These are phyloP conservation scores for Eudemis profundana DNA, from an alignment of 2,888 invertebrate species.

Conservation along the genomic window DNA sequence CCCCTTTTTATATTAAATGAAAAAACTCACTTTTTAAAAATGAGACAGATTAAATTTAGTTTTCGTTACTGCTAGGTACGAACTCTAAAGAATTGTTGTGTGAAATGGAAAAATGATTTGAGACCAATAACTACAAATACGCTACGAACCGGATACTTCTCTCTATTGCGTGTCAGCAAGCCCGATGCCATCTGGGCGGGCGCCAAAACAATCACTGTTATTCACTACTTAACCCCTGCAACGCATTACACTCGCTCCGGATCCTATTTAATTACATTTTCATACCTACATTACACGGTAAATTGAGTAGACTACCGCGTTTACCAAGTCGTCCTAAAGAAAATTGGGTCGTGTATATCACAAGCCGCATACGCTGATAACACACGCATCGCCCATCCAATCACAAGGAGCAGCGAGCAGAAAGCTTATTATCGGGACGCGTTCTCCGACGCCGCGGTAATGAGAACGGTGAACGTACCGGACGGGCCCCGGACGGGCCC, in stretches of 20 bases:
- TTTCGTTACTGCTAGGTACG: not conserved
- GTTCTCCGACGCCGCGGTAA: conserved; percentile 71
- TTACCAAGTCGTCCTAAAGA: conserved; percentile 69
- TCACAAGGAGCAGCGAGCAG: conserved; percentile 78
- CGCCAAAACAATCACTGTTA: conserved; percentile 84
- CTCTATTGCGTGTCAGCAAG: conserved; percentile 70
- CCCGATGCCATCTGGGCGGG: conserved; percentile 78
- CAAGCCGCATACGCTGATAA: conserved; percentile 73
- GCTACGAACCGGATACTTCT: conserved; percentile 47
- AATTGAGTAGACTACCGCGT: conserved; percentile 50
- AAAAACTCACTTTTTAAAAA: too few species aligned
- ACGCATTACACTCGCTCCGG: conserved; percentile 36
- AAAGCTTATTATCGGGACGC: conserved; percentile 79
- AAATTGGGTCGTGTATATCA: conserved; percentile 78
- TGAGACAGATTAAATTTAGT: too few species aligned
- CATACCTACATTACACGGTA: conserved; percentile 45
- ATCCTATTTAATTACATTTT: conserved; percentile 51
- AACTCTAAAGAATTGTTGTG: not conserved
- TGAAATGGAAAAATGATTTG: not conserved
- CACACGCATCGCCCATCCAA: conserved; percentile 82
- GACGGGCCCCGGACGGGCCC: conserved; percentile 47
- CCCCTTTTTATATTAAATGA: not conserved
- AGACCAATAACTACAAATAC: conserved; percentile 12
- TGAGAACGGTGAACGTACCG: conserved; percentile 59
- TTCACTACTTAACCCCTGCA: conserved; percentile 72